Evolutionary conservation across 2,113 vertebrate genomes (phyloP).

Genomic region (Connochaetes taurinus): DNA sequence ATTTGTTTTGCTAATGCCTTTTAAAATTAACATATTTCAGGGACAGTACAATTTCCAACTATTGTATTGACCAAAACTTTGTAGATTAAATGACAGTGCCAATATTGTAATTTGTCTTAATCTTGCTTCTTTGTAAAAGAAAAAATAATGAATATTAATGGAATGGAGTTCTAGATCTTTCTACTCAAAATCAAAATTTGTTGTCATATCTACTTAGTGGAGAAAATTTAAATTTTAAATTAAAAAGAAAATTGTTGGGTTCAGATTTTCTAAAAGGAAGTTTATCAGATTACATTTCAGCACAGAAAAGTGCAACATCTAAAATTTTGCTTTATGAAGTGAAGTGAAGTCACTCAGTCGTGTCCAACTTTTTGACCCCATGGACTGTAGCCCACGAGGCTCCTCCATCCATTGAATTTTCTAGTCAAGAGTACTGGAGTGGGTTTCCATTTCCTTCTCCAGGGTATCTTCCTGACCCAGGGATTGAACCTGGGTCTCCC

Average conservation of each 20-base stretch:
- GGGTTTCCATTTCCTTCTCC: background rate
- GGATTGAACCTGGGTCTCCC: background rate
- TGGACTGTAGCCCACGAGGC: background rate
- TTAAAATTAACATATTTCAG: background rate
- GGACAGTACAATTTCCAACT: background rate
- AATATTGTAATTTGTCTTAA: background rate
- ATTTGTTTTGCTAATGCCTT: background rate
- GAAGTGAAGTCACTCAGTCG: fast-evolving
- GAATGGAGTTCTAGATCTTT: background rate
- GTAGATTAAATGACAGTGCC: background rate
- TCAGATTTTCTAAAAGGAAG: background rate
- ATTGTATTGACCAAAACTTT: background rate
- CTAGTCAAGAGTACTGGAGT: background rate
- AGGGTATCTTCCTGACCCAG: background rate
- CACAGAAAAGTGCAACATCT: background rate
- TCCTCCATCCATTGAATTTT: background rate
- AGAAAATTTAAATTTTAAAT: background rate
- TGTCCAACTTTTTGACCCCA: background rate
- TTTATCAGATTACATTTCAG: background rate
- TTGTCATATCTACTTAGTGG: background rate
- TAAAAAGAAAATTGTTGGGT: background rate
- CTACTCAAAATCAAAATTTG: background rate
- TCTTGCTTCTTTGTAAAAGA: background rate
- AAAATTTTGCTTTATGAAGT: background rate
- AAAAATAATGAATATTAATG: background rate